phyloP scores from a whole-genome alignment of 1,140 invertebrate species.

The Branchinecta lindahli region DNA sequence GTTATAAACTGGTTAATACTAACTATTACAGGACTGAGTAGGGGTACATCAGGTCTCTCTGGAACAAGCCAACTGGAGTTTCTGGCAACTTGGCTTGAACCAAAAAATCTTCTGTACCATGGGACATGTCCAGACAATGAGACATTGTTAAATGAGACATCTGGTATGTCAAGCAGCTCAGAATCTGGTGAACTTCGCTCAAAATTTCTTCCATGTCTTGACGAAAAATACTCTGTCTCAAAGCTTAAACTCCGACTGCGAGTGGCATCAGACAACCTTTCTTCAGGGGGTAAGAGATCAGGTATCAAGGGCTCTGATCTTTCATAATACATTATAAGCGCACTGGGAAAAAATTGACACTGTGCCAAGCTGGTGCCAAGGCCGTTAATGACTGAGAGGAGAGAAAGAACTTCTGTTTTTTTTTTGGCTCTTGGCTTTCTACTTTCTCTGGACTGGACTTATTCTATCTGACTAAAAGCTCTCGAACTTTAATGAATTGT shows the following conservation, averaged over 20 bases:
- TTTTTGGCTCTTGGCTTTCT: no score
- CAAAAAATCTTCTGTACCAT: background rate
- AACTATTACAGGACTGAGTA: background rate
- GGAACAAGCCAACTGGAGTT: background rate
- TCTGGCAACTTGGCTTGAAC: background rate
- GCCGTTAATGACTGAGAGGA: no score
- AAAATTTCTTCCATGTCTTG: background rate
- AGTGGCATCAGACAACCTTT: background rate
- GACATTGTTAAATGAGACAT: background rate
- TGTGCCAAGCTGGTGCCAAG: no score
- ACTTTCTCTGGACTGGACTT: no score
- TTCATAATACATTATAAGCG: no score
- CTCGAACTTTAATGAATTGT: no score
- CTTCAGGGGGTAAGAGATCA: background rate
- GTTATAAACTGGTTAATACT: background rate
- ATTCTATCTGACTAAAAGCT: no score
- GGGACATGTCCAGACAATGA: background rate
- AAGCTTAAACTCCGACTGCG: background rate
- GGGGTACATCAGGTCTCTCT: background rate
- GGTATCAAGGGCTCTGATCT: background rate
- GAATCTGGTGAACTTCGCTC: background rate
- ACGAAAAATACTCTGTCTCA: background rate
- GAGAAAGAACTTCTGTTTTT: no score
- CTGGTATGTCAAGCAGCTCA: background rate
- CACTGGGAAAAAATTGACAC: no score